These are phyloP conservation scores for Rhyacophila brunnea DNA, from an alignment of 1,140 invertebrate genomes.

Conservation along the genomic window DNA sequence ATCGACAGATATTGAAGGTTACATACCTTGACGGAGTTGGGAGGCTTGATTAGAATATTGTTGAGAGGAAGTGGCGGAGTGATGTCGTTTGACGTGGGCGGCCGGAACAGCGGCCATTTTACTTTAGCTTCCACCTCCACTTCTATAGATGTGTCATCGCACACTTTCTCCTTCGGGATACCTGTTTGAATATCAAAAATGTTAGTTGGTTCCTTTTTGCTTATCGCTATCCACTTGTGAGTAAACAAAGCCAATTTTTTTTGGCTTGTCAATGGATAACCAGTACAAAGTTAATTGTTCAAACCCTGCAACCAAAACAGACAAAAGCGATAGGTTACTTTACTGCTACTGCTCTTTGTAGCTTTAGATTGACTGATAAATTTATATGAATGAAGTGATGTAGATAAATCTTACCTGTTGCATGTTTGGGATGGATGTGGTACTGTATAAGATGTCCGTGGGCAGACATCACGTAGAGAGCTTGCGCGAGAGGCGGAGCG, in stretches of 20 bases:
- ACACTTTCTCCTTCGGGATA: conserved; percentile 83
- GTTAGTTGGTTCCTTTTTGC: too few species aligned
- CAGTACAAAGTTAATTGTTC: too few species aligned
- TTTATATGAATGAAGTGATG: too few species aligned
- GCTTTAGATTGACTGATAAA: too few species aligned
- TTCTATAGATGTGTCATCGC: conserved; percentile 88
- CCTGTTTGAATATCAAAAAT: too few species aligned
- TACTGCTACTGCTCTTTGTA: too few species aligned
- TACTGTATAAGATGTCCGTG: conserved; percentile 88
- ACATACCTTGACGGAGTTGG: conserved; percentile 40
- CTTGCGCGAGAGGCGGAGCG: conserved; percentile 67
- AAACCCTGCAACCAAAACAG: too few species aligned
- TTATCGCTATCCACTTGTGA: too few species aligned
- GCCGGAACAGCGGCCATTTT: conserved; percentile 82
- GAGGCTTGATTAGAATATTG: conserved; percentile 44
- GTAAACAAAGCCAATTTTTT: too few species aligned
- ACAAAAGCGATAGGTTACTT: too few species aligned
- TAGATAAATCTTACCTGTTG: conserved; percentile 53
- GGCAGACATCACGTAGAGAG: conserved; percentile 87
- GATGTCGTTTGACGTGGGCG: conserved; percentile 66
- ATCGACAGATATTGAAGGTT: not conserved
- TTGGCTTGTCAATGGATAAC: too few species aligned
- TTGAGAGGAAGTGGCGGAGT: conserved; percentile 65
- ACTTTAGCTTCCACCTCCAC: conserved; percentile 81
- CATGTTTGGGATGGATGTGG: conserved; percentile 79